Evolutionary conservation across 1,140 invertebrate species (phyloP).

Genomic region (Lepidurus apus): DNA sequence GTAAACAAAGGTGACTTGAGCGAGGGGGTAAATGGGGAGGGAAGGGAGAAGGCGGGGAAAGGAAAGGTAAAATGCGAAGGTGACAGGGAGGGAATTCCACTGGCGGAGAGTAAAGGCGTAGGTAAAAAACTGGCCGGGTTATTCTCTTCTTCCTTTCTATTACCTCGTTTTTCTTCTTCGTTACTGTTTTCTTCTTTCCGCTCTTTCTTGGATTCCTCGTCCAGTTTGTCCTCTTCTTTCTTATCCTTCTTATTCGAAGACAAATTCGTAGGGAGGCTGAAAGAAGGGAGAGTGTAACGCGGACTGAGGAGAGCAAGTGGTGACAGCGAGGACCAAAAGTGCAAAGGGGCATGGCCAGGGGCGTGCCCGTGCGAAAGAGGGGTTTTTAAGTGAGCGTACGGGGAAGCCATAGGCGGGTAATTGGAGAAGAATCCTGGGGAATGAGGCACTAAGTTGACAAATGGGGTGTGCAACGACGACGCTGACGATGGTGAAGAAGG

Average conservation of each 20-base stretch:
- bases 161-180: constrained; percentile 3
- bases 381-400: constrained; percentile 32
- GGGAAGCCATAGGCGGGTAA: constrained; percentile 32
- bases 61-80: constrained; percentile 33
- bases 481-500: constrained; percentile 33
- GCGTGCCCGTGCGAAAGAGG: constrained; percentile 33
- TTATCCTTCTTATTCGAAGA: not conserved
- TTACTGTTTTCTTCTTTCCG: not conserved
- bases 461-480: constrained; percentile 34
- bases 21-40: constrained; percentile 25
- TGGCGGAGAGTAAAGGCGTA: constrained; percentile 25
- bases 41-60: constrained; percentile 29
- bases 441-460: constrained; percentile 34
- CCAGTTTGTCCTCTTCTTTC: constrained; percentile 13
- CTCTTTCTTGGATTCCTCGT: constrained; percentile 24
- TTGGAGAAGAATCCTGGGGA: constrained; percentile 32
- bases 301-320: constrained; percentile 33
- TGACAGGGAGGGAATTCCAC: constrained; percentile 28
- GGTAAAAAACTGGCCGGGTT: constrained; percentile 17
- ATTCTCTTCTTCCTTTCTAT: constrained; percentile 9
- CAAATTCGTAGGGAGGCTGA: not conserved
- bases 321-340: constrained; percentile 35
- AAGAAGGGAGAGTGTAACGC: constrained; percentile 25
- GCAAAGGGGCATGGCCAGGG: constrained; percentile 25
- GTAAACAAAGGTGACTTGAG: constrained; percentile 29